These are phyloP conservation scores for Drosophila ambigua DNA, from an alignment of 1,140 invertebrate species.

Conservation along the genomic window DNA sequence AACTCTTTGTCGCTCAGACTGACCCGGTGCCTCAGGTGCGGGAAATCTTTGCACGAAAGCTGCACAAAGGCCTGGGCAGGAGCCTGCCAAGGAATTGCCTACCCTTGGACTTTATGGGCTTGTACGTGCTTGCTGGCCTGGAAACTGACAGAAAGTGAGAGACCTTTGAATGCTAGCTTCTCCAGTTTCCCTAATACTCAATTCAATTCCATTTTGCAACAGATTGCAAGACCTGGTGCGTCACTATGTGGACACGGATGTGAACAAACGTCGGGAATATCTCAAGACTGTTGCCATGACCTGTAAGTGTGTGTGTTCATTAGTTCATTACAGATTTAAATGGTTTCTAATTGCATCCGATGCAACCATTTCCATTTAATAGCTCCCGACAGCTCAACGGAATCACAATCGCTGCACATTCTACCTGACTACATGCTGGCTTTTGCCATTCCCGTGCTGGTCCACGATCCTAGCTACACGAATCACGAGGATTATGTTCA, in stretches of 20 bases:
- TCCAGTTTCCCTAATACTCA: background rate
- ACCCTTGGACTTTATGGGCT: slow-evolving; percentile 98
- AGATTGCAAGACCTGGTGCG: slow-evolving; percentile 74
- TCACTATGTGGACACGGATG: slow-evolving; percentile 87
- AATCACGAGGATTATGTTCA: slow-evolving; percentile 90
- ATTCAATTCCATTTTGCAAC: background rate
- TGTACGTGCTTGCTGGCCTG: slow-evolving; percentile 94
- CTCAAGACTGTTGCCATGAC: slow-evolving; percentile 90
- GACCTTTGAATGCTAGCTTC: background rate
- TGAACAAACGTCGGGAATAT: slow-evolving; percentile 95
- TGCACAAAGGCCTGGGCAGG: slow-evolving; percentile 93
- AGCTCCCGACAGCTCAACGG: slow-evolving; percentile 84
- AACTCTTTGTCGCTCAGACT: slow-evolving; percentile 86
- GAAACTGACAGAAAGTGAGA: slow-evolving; percentile 89
- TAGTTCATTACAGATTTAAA: background rate
- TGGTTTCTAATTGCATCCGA: background rate
- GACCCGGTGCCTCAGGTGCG: slow-evolving; percentile 94
- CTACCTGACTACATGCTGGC: slow-evolving; percentile 98
- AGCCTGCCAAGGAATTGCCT: slow-evolving; percentile 94
- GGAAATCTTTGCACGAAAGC: slow-evolving; percentile 94
- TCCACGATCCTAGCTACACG: slow-evolving; percentile 94
- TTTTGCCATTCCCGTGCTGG: slow-evolving; percentile 96
- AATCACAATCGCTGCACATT: slow-evolving; percentile 91
- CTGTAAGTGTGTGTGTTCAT: slow-evolving; percentile 19
- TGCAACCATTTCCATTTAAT: background rate